Percentiles rank a stretch among this genome's conserved stretches.
These are phyloP conservation scores for Brachyhypopomus gauderio DNA, from an alignment of 2,113 vertebrate species.

Conservation along the genomic window DNA sequence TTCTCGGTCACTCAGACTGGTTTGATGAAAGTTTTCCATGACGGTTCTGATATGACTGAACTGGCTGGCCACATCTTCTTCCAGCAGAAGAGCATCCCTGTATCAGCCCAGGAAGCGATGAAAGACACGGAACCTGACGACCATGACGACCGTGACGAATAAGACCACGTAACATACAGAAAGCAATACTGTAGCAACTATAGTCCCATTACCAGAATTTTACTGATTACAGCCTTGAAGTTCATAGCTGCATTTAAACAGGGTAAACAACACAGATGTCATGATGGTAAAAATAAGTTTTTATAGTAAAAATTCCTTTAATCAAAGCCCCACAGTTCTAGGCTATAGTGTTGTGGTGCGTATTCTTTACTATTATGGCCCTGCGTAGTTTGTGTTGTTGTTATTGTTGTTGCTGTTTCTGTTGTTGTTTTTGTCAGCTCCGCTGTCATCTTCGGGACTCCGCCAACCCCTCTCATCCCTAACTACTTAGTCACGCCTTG, in stretches of 20 bases:
- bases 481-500: too few relatives aligned
- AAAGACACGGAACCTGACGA: conserved; percentile 82
- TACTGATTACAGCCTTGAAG: too few relatives aligned
- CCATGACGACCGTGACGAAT: conserved; percentile 74
- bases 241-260: neutral
- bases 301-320: too few relatives aligned
- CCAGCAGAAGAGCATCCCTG: conserved; percentile 79
- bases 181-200: conserved; percentile 66
- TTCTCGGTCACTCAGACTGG: conserved; percentile 41
- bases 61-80: conserved; percentile 66
- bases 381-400: too few relatives aligned
- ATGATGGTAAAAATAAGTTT: neutral
- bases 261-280: neutral
- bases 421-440: too few relatives aligned
- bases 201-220: neutral
- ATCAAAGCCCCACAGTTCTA: too few relatives aligned
- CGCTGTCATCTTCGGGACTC: too few relatives aligned
- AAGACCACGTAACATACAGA: conserved; percentile 79
- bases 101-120: conserved; percentile 83
- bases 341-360: neutral
- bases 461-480: too few relatives aligned
- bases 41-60: conserved; percentile 53
- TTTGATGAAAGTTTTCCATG: conserved; percentile 41
- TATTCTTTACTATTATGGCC: too few relatives aligned
- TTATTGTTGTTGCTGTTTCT: too few relatives aligned